phyloP scores from a whole-genome alignment of 2,888 invertebrate species.

The Caenorhabditis imperialis region DNA sequence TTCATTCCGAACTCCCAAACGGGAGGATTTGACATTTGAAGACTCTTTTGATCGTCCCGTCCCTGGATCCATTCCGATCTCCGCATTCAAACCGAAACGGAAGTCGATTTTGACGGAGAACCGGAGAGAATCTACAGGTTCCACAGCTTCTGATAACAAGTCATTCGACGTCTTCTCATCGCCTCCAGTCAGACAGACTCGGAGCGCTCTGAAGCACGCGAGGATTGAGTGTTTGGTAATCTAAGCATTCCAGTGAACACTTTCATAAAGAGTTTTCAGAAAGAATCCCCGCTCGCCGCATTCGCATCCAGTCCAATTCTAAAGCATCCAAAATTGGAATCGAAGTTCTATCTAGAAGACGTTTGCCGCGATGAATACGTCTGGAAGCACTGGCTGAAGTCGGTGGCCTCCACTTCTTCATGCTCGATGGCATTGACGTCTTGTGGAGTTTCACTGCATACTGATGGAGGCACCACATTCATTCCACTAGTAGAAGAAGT shows the following conservation, averaged over 20 bases:
- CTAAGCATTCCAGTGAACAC: no score
- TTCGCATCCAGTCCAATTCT: constrained; percentile 18
- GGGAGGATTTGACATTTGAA: constrained; percentile 5
- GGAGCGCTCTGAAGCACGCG: constrained; percentile 17
- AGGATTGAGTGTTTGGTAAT: constrained; percentile 19
- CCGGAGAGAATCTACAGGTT: constrained; percentile 3
- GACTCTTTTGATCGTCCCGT: constrained; percentile 52
- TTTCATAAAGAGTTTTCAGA: no score
- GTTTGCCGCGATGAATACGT: neutral
- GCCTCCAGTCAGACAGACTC: constrained; percentile 4
- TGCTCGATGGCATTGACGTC: neutral
- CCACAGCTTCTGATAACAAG: constrained; percentile 26
- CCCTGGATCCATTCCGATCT: constrained; percentile 29
- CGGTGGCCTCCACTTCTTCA: neutral
- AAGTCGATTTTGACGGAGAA: constrained; percentile 5
- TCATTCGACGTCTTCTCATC: constrained; percentile 51
- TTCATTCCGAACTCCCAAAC: constrained; percentile 10
- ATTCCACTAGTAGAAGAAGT: constrained; percentile 12
- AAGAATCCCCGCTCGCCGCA: constrained; percentile 14
- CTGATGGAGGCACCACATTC: constrained; percentile 7
- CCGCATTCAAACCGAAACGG: neutral
- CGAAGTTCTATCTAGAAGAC: constrained; percentile 16
- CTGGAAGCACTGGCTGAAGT: constrained; percentile 25
- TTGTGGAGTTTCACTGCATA: constrained; percentile 11
- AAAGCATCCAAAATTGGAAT: constrained; percentile 30